A percentile compares a stretch with the other conserved stretches of the same genome.
phyloP scores from a whole-genome alignment of 2,113 vertebrate species.

The Nothobranchius kuhntae region DNA sequence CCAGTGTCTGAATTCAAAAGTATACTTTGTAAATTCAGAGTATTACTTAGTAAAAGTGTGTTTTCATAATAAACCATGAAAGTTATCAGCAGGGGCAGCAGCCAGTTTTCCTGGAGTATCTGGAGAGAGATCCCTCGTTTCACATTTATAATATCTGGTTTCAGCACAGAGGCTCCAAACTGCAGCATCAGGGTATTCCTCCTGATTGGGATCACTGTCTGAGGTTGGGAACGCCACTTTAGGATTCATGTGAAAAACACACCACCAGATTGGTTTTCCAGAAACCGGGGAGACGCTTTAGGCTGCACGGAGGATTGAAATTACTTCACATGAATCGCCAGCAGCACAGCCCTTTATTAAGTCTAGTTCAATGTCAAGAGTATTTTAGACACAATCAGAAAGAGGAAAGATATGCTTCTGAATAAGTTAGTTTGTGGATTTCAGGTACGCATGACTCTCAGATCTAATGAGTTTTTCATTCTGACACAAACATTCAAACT shows the following conservation, averaged over 20 bases:
- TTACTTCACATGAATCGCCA: conserved; percentile 44
- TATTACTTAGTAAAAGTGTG: conserved; percentile 65
- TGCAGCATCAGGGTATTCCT: conserved; percentile 77
- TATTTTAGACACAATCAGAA: conserved; percentile 45
- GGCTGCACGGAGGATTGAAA: conserved; percentile 49
- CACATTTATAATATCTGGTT: conserved; percentile 76
- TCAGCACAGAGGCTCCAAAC: conserved; percentile 65
- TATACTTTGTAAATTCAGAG: conserved; percentile 64
- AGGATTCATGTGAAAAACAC: conserved; percentile 65
- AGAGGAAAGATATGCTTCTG: conserved; percentile 18
- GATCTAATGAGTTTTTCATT: conserved; percentile 52
- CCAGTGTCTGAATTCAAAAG: conserved; percentile 29
- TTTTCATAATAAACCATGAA: conserved; percentile 62
- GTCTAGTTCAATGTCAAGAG: conserved; percentile 50
- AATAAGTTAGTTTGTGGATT: conserved; percentile 43
- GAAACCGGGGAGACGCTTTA: conserved; percentile 49
- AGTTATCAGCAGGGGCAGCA: conserved; percentile 58
- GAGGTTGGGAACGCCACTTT: conserved; percentile 69
- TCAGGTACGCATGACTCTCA: conserved; percentile 55
- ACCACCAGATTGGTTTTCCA: conserved; percentile 62
- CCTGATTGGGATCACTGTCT: conserved; percentile 70
- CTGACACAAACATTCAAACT: conserved; percentile 28
- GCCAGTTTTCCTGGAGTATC: conserved; percentile 69
- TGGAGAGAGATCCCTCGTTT: conserved; percentile 71
- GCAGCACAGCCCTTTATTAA: conserved; percentile 56